Evolutionary conservation across 2,888 invertebrate species (phyloP), one percentile per base, ranked within the genome.

Genomic region (Incurvaria masculella): DNA sequence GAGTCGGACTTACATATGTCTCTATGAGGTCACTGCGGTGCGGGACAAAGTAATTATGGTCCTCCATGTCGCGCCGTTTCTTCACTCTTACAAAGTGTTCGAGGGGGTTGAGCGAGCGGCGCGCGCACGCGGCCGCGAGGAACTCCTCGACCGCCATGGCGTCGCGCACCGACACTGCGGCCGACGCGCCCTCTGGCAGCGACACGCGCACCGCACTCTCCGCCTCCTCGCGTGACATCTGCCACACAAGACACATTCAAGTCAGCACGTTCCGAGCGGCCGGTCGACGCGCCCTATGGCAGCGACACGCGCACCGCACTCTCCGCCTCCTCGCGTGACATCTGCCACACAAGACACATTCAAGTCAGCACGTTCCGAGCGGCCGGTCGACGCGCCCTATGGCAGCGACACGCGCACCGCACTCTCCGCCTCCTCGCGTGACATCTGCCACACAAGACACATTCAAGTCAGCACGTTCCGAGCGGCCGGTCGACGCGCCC

Each of bases 91-190:
- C 92, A 74, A 97, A 97, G 75, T 97, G 96, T 69, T 97, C 97
- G 73, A 93, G 90, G 33, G 96, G 89, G 72, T 92, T 94, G 57
- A 97, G 86, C 59, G 90, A 92, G 67, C 95, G 92, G 57, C 95
- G 85, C 55, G 88, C 89, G 76, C 97, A 97, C 45, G 95, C 95
- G 58, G 88, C 89, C 42, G 93, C 94, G 55, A 97, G 81, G 71
- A 97, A 93, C 74, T 97, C 97, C 68, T 96, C 95, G 44, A 97
- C 95, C 27, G 94, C 90, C 91, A 97, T 96, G 53, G 89, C 89
- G 55, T 95, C 94, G 60, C 92, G 85, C 57, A 95, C 85, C 63
- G 88, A 89, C 55, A 95, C 92, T 49, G 89, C 90, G 46, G 92
- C 92, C 55, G 84, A 85, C 52, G 84, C 85, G 55, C 84, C 89